Percentiles rank a stretch among this genome's conserved stretches.
Conservation (phyloP, 1,140 invertebrate species). For the Agrilus planipennis region DNA sequence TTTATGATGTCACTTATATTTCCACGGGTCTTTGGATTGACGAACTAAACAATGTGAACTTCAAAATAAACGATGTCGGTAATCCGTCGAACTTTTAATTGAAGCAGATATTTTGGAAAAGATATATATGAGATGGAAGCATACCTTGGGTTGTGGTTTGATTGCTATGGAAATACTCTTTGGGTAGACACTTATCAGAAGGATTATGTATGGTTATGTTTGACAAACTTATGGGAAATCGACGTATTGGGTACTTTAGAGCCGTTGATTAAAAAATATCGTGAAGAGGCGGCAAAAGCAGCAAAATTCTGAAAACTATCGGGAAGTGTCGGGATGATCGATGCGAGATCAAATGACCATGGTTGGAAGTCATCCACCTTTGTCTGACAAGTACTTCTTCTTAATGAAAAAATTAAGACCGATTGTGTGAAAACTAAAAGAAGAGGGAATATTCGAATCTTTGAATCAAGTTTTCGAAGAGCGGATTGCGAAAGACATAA, state of each 20-base stretch:
- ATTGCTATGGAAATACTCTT: background rate
- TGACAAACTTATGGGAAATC: constrained; percentile 6
- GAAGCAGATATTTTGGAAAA: background rate
- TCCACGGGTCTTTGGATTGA: constrained; percentile 5
- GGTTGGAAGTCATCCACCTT: background rate
- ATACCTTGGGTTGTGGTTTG: background rate
- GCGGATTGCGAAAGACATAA: no score
- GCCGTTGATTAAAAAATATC: background rate
- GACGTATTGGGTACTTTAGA: constrained; percentile 12
- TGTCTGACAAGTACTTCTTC: background rate
- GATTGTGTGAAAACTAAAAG: no score
- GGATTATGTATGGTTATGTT: no score
- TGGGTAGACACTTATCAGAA: no score
- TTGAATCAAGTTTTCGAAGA: constrained; percentile 9
- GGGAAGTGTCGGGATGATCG: background rate
- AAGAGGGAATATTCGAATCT: no score
- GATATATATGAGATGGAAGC: background rate
- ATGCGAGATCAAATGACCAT: background rate
- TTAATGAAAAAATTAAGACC: background rate
- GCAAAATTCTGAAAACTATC: background rate
- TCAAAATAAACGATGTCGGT: constrained; percentile 6
- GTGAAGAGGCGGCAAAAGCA: background rate
- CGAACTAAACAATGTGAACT: constrained; percentile 4
- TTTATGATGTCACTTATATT: background rate
- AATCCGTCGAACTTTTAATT: constrained; percentile 3